Base-by-base conservation (phyloP, 1,140 invertebrate genomes). In the Chironomus tepperi region DNA sequence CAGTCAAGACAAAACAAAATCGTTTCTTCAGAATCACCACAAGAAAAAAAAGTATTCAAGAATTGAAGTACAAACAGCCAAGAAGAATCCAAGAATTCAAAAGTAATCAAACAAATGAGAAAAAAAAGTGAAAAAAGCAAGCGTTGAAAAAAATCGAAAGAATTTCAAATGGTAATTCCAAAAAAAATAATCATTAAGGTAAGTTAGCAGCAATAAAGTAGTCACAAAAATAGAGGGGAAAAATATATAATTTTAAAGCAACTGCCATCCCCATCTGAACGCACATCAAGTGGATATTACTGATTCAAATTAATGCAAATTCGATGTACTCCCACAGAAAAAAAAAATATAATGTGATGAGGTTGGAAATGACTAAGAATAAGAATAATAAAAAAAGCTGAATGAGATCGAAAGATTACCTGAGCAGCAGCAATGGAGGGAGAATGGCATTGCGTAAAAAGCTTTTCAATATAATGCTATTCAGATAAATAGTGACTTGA, bases 231-330 rank as follows among this genome's bases (percentile, higher is more conserved):
- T 47, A 47, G 24, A 5, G 24, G 5, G 8, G 8, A 47, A 47
- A 43, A 43, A 43, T 43, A 47, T 47, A 47, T 47, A 47, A 47
- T 47, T 47, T 47, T 47, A 47, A 34, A 1, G 24, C 43, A 1
- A 47, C 2, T 47, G 7, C 43, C 43, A 47, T n/a, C 43, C 43
- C 15, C 43, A 47, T 9, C 7, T 1, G 2, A 47, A 10, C 2
- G 8, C 8, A 15, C 43, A 47, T 47, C 43, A 47, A 47, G 43
- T 10, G 43, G 43, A 47, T 47, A 47, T 47, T 47, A 47, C 43
- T 47, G 43, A 47, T 47, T 47, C 43, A 47, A 47, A 47, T 47
- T 47, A 47, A 47, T 47, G 43, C 43, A 47, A 47, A 47, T 47
- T 47, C 43, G 8, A 47, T 47, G 43, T 47, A 47, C 43, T 47